Evolutionary conservation across 1,140 invertebrate species (phyloP), one percentile per base, ranked within the genome.

Genomic region (Colletes latitarsis): DNA sequence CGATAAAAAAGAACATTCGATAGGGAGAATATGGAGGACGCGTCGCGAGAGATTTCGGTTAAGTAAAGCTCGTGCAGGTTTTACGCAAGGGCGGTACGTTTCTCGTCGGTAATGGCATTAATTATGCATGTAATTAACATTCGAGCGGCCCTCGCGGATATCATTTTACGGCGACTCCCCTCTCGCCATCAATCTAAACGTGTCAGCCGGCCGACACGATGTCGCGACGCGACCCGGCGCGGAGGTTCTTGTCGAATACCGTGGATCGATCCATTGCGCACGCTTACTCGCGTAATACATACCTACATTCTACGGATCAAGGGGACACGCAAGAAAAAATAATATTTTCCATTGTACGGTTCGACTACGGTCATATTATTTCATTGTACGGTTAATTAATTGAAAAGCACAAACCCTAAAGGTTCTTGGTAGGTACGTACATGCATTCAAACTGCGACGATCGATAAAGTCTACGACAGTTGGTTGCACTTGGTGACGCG

Each of bases 101-200:
- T 19, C 67, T 15, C 58, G 57, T 53, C 30, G 81, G 73, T 84
- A 85, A 88, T 81, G 85, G 83, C 80, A 90, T 90, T 90, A 89
- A 90, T 92, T 91, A 92, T 91, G 89, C 87, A 90, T 82, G 89
- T 88, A 90, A 92, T 92, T 92, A 91, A 88, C 88, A 90, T 89
- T 89, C 77, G 81, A 52, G 80, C 87, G 80, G 74, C 82, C 77
- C 67, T 71, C 77, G 71, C 75, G 82, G 85, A 81, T 90, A 91
- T 90, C 88, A 79, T 88, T 92, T 90, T 89, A 89, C 80, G 63
- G 68, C 53, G 64, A 9, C 52, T 75, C 80, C 87, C 89, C 86
- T 87, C 82, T 81, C 63, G 74, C 84, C 88, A 92, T 92, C 89
- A 90, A 92, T 92, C 91, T 89, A 88, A 88, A 87, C 82, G 83